A percentile compares a stretch with the other conserved stretches of the same genome.
These are phyloP conservation scores for Copidosoma aretas DNA, from an alignment of 2,888 invertebrate species.

Conservation along the genomic window DNA sequence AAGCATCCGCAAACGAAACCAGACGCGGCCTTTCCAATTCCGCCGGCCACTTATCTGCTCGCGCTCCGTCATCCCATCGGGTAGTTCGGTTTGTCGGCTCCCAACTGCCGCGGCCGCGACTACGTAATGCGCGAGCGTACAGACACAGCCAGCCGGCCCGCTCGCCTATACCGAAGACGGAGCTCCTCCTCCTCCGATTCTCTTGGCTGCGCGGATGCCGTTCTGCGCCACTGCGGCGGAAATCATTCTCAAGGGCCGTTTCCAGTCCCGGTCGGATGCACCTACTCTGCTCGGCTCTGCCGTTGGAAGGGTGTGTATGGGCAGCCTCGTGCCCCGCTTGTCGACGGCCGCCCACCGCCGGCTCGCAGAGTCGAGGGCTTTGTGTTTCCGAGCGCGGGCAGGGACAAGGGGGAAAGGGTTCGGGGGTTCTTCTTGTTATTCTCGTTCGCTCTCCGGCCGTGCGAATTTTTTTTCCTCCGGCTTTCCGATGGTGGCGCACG, in stretches of 20 bases:
- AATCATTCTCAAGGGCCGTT: slow-evolving; percentile 12
- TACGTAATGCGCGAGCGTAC: too few species aligned
- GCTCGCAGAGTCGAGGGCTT: too few species aligned
- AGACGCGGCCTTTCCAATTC: too few species aligned
- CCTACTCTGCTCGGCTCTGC: background rate
- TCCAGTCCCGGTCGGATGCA: background rate
- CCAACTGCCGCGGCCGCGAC: too few species aligned
- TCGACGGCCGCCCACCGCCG: too few species aligned
- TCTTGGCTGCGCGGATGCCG: background rate
- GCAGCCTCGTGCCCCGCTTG: too few species aligned
- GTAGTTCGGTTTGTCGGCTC: slow-evolving; percentile 6
- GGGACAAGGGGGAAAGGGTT: too few species aligned
- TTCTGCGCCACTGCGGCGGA: slow-evolving; percentile 1
- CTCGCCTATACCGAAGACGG: slow-evolving; percentile 18
- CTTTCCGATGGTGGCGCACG: too few species aligned
- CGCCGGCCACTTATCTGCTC: background rate
- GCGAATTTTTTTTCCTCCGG: background rate
- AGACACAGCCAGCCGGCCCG: background rate
- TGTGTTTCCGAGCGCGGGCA: too few species aligned
- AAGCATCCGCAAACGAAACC: too few species aligned
- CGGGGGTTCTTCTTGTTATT: background rate
- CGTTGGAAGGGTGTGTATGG: background rate
- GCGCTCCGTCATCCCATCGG: slow-evolving; percentile 10
- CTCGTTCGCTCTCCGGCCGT: background rate
- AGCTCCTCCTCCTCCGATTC: background rate